Evolutionary conservation across 23 tunicate species (phyloP).

Genomic region (Trididemnum nubilum): DNA sequence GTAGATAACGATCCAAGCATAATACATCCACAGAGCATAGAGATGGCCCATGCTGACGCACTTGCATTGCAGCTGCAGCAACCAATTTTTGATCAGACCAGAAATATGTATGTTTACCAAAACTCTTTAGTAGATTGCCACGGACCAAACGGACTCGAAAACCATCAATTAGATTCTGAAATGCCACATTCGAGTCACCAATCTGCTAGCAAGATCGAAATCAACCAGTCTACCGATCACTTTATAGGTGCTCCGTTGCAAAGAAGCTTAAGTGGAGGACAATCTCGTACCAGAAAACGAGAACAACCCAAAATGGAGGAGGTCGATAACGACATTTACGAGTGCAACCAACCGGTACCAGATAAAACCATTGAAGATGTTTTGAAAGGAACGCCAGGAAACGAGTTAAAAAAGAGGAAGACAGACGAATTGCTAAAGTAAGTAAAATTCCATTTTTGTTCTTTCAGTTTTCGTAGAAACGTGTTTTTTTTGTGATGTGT

Average conservation of each 20-base stretch:
- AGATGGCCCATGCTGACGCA: constrained; percentile 33
- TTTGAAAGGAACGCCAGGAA: constrained; percentile 78
- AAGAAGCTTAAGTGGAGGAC: background rate
- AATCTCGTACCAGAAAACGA: constrained; percentile 14
- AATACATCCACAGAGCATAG: constrained; percentile 32
- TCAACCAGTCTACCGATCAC: constrained; percentile 4
- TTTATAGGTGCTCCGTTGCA: background rate
- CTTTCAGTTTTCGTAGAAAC: background rate
- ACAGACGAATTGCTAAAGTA: constrained; percentile 62
- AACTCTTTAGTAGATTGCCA: constrained; percentile 4
- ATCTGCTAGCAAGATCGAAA: constrained; percentile 30
- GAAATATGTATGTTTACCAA: constrained; percentile 40
- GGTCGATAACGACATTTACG: constrained; percentile 47
- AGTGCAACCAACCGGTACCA: constrained; percentile 32
- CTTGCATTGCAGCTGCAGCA: constrained; percentile 38
- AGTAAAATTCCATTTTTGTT: too few species aligned
- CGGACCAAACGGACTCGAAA: constrained; percentile 19
- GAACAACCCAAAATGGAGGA: constrained; percentile 33
- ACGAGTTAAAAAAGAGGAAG: constrained; percentile 49
- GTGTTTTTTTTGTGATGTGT: background rate
- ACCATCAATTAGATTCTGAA: constrained; percentile 11
- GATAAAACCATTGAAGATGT: constrained; percentile 78
- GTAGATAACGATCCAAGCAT: constrained; percentile 20
- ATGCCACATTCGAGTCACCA: constrained; percentile 1
- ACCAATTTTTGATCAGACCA: constrained; percentile 27